Conservation (phyloP, 1,140 invertebrate genomes). For the Rhysida immarginata region DNA sequence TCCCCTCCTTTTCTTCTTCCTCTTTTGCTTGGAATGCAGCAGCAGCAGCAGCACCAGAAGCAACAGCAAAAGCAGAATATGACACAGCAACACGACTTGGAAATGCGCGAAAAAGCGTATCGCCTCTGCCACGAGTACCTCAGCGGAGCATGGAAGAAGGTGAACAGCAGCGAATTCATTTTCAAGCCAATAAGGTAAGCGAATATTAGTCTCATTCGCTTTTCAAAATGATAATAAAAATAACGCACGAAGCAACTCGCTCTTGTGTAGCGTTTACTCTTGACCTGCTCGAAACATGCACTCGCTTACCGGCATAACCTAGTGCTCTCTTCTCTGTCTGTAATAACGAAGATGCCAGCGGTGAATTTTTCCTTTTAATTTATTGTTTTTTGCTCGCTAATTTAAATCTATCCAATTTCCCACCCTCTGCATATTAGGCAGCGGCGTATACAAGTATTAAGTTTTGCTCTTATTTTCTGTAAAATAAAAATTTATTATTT, state of each 20-base stretch:
- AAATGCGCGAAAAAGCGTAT: conserved; percentile 64
- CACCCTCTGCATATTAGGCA: no score
- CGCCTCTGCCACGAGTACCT: conserved; percentile 73
- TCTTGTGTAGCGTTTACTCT: not conserved
- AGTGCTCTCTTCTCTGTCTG: no score
- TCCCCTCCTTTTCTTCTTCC: not conserved
- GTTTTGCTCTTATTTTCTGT: no score
- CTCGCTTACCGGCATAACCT: no score
- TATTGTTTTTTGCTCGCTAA: not conserved
- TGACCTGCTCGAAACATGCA: no score
- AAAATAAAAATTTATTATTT: no score
- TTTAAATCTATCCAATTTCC: not conserved
- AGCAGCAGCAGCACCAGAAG: not conserved
- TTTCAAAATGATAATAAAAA: not conserved
- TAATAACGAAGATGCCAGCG: not conserved
- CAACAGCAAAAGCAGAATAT: no score
- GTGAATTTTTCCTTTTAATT: not conserved
- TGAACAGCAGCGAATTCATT: conserved; percentile 51
- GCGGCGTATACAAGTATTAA: no score
- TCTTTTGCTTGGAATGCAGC: not conserved
- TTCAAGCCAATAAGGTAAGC: conserved; percentile 64
- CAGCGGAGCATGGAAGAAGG: conserved; percentile 68
- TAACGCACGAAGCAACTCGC: not conserved
- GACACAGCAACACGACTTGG: conserved; percentile 24
- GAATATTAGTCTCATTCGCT: not conserved